Base-by-base conservation (phyloP, 2,888 invertebrate species). In the Drosophila nigricruria region DNA sequence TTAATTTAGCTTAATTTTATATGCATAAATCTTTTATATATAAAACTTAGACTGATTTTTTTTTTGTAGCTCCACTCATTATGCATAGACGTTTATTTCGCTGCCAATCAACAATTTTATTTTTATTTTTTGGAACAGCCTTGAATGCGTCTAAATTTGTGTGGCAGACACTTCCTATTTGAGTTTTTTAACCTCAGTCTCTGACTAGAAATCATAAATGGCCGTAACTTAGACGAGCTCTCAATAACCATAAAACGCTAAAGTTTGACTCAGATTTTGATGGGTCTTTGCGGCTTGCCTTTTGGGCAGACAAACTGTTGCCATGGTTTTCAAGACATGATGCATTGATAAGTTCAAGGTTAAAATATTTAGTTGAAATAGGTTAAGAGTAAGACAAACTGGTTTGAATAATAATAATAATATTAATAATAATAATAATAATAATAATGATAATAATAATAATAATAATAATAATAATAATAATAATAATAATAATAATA, bases 181-280 rank as follows among this genome's bases (percentile, higher is more conserved):
- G 27, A 75, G 85, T 75, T 78, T 89, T 45, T 89, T 81, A 65
- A 90, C 84, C 85, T 81, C 77, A 73, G 62, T 42, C 61, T 30
- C 36, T n/a, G 25, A 38, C 53, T 56, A 65, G n/a, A 43, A 57
- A 54, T 18, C 50, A 36, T 54, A 61, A 59, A 77, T 38, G 50
- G 42, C 34, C 66, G 63, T 67, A 77, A 53, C 40, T 76, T 42
- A 57, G 57, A 54, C 69, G 27, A 57, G 49, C 62, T 63, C 38
- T 42, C 52, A 40, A 49, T 57, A 63, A 54, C 36, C 61, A 60
- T 63, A 58, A 60, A 79, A 57, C 42, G 30, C 25, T 43, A n/a
- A 52, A 50, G 54, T 53, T 45, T 16, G 47, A 47, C 18, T 65
- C 49, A 42, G 34, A 43, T 9, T 65, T 53, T 57, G 64, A 70